Evolutionary conservation across 2,888 invertebrate species (phyloP), one percentile per base, ranked within the genome.

Genomic region (Bhutanitis thaidina): DNA sequence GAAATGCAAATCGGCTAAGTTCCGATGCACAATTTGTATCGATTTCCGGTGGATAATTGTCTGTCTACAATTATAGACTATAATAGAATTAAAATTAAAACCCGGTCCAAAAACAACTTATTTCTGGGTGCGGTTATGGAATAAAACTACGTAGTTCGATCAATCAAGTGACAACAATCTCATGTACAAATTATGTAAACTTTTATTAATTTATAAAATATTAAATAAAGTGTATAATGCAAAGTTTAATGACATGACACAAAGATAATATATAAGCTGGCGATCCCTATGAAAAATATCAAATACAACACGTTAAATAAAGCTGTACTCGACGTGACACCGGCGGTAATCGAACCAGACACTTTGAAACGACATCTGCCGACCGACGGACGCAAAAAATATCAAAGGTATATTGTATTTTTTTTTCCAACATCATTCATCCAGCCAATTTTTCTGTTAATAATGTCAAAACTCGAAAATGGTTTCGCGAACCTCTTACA

Each of bases 381-480:
- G 62, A 62, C 60, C 70, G 64, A 65, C 65, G 66, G 59, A 58
- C 59, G 60, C 65, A 81, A 85, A 86, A 83, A 82, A 75, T 69
- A 64, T 74, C 77, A 78, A 78, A 70, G 70, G 65, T 61, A 74
- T 72, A 69, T 75, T 67, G 62, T 64, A 67, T 73, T 74, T 73
- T 72, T 70, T 71, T 56, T 48, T 43, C 52, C 49, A 13, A 30
- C 34, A 43, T 47, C 56, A 72, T 73, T 69, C 64, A 71, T 71
- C 71, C 62, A 62, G 69, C 71, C 78, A 83, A 84, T 80, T 84
- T 84, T 77, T 79, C 77, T 80, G 76, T 83, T 82, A 81, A 82
- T 83, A 80, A 78, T 77, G 83, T 84, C 81, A 82, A 81, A 81
- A 81, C 72, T 75, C 61, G 55, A 66, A 69, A 74, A 71, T 68